Evolutionary conservation across 2,888 invertebrate species (phyloP).

Genomic region (Drosophila villosipedis): DNA sequence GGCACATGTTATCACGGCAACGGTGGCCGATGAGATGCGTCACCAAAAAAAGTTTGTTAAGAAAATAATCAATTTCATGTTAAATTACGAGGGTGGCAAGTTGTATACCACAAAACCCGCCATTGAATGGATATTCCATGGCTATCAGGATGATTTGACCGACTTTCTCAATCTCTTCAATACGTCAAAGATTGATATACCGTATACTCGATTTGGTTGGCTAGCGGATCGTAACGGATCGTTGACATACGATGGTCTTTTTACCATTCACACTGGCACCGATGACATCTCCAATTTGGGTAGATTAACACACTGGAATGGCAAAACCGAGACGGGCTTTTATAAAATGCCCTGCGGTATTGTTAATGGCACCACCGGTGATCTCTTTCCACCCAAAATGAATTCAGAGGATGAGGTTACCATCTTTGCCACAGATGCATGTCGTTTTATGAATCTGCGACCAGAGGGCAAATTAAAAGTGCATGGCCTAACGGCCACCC

Average conservation of each 20-base stretch:
- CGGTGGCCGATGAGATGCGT: conserved; percentile 88
- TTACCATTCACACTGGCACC: conserved; percentile 91
- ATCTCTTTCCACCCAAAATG: conserved; percentile 90
- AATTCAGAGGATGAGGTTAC: conserved; percentile 86
- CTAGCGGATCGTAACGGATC: conserved; percentile 92
- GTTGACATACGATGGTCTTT: conserved; percentile 90
- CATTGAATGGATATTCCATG: conserved; percentile 91
- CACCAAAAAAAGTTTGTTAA: conserved; percentile 84
- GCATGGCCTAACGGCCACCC: conserved; percentile 77
- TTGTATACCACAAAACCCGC: conserved; percentile 88
- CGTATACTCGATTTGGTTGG: conserved; percentile 93
- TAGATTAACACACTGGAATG: conserved; percentile 90
- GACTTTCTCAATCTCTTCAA: conserved; percentile 86
- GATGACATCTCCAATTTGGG: conserved; percentile 89
- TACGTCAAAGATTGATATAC: conserved; percentile 86
- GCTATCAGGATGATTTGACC: conserved; percentile 91
- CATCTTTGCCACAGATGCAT: conserved; percentile 91
- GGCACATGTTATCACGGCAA: conserved; percentile 91
- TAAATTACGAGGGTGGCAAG: conserved; percentile 86
- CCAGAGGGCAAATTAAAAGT: conserved; percentile 65
- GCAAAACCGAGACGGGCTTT: conserved; percentile 86
- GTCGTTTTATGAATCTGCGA: conserved; percentile 88
- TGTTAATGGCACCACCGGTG: conserved; percentile 91
- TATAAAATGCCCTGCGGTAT: conserved; percentile 88
- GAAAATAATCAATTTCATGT: conserved; percentile 86